Evolutionary conservation across 2,797 vertebrate species (phyloP), one percentile per base, ranked within the genome.

Genomic region (Trachops cirrhosus): DNA sequence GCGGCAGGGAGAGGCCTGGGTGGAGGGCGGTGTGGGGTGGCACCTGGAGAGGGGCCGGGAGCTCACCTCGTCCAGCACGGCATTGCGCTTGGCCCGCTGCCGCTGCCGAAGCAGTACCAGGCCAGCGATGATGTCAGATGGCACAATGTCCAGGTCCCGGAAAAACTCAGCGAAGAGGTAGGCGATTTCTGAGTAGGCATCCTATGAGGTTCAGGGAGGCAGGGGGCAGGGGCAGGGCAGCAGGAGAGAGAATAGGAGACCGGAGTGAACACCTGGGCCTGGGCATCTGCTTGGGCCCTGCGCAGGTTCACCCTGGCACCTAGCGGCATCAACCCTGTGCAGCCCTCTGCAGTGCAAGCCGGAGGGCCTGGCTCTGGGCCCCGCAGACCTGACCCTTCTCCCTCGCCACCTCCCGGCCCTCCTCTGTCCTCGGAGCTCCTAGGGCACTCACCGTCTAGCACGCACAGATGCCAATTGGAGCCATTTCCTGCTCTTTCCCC

Each of bases 141-240:
- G 99, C 88, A 99, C 99, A 7, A 99, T 99, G 98, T 99, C 99
- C 95, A 99, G 98, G 97, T 99, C 99, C 96, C 99, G 99, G 98
- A 99, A 99, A 96, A 99, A 99, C 97, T 99, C 99, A 0, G 99
- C 99, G 39, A 99, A 99, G 97, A 99, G 99, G 98, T 99, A 99
- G 92, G 99, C 99, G 46, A 99, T 99, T 98, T 99, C 99, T 0
- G 99, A 99, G 98, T 99, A 99, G 21, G 99, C 99, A 4, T 99
- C 99, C 99, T 99, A 97, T 26, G 91, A 96, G 97, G 97, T 0
- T 85, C 96, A n/a, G 64, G 67, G 39, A 92, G 39, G 92, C 2
- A 3, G 73, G 68, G 91, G 87, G 86, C 79, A 3, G 75, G 24
- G 86, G 73, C 74, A 37, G 71, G 54, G 96, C 48, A 11, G 88